Conservation (phyloP, 2,797 vertebrate genomes). For the Peromyscus eremicus region DNA sequence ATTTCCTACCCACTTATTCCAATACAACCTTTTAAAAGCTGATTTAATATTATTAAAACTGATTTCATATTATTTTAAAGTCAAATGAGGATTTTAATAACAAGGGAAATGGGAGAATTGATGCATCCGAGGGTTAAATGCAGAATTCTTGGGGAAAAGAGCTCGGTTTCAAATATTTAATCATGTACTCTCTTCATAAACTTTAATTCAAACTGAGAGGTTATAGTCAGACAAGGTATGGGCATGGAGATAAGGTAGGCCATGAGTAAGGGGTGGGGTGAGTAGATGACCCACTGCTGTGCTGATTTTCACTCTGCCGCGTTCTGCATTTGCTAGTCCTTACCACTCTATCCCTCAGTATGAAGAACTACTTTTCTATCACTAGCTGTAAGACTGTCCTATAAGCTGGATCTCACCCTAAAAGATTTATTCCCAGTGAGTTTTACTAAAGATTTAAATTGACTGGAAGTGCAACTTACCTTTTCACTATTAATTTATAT, state of each 20-base stretch:
- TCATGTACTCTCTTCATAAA: background rate
- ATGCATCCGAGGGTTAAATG: background rate
- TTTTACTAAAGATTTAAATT: constrained; percentile 20
- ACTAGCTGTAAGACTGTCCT: background rate
- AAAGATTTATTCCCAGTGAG: background rate
- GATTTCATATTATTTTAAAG: background rate
- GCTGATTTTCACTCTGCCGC: background rate
- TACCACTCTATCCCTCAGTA: background rate
- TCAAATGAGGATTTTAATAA: background rate
- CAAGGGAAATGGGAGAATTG: background rate
- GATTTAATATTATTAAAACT: background rate
- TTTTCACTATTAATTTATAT: background rate
- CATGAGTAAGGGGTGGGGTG: background rate
- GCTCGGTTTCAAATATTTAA: constrained; percentile 21
- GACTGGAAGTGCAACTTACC: background rate
- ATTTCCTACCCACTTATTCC: background rate
- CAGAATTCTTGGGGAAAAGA: background rate
- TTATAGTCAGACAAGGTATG: background rate
- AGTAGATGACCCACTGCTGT: background rate
- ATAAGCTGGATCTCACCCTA: background rate
- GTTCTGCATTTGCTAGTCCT: background rate
- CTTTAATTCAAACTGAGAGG: background rate
- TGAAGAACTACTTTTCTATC: background rate
- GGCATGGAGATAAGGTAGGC: background rate
- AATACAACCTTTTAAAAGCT: background rate